Evolutionary conservation across 2,113 vertebrate species (phyloP).

Genomic region (Dicrurus megarhynchus): DNA sequence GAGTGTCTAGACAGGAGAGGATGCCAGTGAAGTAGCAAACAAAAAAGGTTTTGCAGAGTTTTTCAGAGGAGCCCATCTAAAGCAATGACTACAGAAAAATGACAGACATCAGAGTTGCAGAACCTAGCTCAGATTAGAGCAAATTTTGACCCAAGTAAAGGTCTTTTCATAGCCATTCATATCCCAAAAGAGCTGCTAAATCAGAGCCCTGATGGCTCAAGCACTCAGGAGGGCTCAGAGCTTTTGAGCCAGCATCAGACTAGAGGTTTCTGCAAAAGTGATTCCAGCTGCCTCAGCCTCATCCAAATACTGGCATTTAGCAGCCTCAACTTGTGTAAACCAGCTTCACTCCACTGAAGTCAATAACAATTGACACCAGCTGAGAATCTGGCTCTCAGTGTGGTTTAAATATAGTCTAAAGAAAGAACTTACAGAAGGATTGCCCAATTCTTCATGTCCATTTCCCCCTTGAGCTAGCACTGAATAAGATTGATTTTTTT

Average conservation of each 20-base stretch:
- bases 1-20: constrained; percentile 76
- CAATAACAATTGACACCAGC: constrained; percentile 59
- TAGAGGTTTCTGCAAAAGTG: constrained; percentile 21
- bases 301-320: constrained; percentile 21
- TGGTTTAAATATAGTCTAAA: constrained; percentile 54
- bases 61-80: constrained; percentile 59
- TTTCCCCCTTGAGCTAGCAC: neutral
- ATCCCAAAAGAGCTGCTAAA: constrained; percentile 29
- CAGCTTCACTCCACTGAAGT: constrained; percentile 46
- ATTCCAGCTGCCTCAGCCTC: neutral
- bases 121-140: constrained; percentile 20
- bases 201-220: neutral
- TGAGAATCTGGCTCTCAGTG: constrained; percentile 22
- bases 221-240: neutral
- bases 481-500: neutral
- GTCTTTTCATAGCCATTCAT: constrained; percentile 39
- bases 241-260: neutral
- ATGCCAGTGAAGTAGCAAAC: constrained; percentile 62
- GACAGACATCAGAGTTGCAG: constrained; percentile 46
- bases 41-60: constrained; percentile 69
- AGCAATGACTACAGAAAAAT: constrained; percentile 55
- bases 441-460: constrained; percentile 39
- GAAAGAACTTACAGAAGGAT: constrained; percentile 43
- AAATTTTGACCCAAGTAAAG: constrained; percentile 16
- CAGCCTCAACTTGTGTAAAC: constrained; percentile 56